Evolutionary conservation across 1,140 invertebrate species (phyloP).

Genomic region (Tetragonula clypearis): DNA sequence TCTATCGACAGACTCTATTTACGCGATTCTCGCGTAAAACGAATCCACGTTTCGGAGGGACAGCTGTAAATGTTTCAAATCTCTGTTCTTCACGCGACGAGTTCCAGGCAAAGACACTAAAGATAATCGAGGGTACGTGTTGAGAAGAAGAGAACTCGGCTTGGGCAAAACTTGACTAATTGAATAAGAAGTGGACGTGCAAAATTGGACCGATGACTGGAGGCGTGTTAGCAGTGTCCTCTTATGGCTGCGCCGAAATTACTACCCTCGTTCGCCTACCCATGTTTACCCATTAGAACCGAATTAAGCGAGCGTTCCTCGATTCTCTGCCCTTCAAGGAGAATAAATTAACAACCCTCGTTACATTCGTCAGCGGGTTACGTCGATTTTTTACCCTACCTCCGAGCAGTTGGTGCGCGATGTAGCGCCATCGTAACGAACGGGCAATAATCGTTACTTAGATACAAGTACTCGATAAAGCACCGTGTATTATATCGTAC

Average conservation of each 20-base stretch:
- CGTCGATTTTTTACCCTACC: neutral
- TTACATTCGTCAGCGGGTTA: neutral
- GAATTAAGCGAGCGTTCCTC: neutral
- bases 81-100: neutral
- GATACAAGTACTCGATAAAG: neutral
- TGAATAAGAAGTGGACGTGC: neutral
- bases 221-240: neutral
- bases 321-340: neutral
- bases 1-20: too few species aligned
- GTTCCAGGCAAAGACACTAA: too few species aligned
- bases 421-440: neutral
- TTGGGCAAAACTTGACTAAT: neutral
- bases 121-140: neutral
- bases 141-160: neutral
- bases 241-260: neutral
- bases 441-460: neutral
- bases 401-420: neutral
- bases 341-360: neutral
- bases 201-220: slow-evolving; percentile 1
- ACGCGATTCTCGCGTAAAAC: too few species aligned
- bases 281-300: neutral
- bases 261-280: too few species aligned
- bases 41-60: too few species aligned
- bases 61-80: too few species aligned
- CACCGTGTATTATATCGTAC: neutral